Evolutionary conservation across 2,888 invertebrate species (phyloP), one percentile per base, ranked within the genome.

Genomic region (Agriopis leucophaearia): DNA sequence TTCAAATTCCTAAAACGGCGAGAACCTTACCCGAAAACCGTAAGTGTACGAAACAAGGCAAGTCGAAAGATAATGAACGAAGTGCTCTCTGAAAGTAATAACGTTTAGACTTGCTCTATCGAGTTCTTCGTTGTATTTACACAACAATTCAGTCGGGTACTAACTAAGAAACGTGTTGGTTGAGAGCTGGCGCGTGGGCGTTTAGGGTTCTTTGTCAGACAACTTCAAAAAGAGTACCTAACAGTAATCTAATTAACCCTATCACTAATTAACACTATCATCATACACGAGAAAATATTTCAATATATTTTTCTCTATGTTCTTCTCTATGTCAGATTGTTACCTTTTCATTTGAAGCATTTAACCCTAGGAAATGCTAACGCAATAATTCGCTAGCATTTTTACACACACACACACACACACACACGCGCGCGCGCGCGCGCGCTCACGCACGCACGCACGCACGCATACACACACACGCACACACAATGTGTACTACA

Each of bases 21-120:
- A 8, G 38, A 44, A 63, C 48, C 54, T 50, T 45, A 35, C 10
- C 60, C 9, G 60, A 59, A 66, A 68, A 60, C 66, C 66, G 63
- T 60, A 58, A 71, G 54, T 58, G 60, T 64, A 16, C 60, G 48
- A 63, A 63, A 63, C 68, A 68, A 68, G 64, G 59, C 69, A 70
- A 70, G 69, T 72, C 70, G 52, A 45, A 74, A 80, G 80, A 83
- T 83, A 84, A 85, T 84, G 82, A 85, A 78, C 77, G 76, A 78
- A 83, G 82, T 74, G 73, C 78, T 77, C 79, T 80, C 77, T 65
- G 77, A 82, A 82, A 82, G 81, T 82, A 83, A 84, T 83, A 84
- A 82, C 73, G 82, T 78, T 82, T 80, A 71, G 75, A 80, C 74
- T 78, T 68, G 55, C 64, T 79, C 77, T 78, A 79, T 82, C 72